These are phyloP conservation scores for Deilephila elpenor DNA, from an alignment of 2,888 invertebrate species.

Conservation along the genomic window DNA sequence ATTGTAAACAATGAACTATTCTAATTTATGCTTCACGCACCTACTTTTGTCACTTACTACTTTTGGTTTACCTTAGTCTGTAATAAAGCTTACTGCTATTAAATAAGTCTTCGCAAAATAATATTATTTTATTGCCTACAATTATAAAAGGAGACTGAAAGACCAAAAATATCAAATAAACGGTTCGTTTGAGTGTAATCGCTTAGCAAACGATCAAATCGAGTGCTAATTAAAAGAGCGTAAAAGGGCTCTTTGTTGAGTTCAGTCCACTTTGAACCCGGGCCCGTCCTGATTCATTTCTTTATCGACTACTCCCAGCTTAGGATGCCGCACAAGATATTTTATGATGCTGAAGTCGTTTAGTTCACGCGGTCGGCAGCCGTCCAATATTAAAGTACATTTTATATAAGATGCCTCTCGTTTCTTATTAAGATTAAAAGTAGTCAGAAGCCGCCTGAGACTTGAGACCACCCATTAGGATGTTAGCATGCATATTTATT, in stretches of 20 bases:
- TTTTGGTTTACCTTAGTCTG: no score
- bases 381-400: slow-evolving; percentile 8
- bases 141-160: background rate
- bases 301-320: slow-evolving; percentile 40
- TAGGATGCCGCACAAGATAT: slow-evolving; percentile 26
- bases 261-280: slow-evolving; percentile 63
- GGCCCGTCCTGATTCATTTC: slow-evolving; percentile 48
- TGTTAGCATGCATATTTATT: background rate
- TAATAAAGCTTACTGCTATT: no score
- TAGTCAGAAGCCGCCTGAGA: background rate
- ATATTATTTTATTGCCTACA: background rate
- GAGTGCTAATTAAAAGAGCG: slow-evolving; percentile 60
- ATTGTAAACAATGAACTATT: no score
- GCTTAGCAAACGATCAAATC: slow-evolving; percentile 45
- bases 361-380: slow-evolving; percentile 6
- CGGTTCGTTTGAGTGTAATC: slow-evolving; percentile 28
- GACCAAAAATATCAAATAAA: slow-evolving; percentile 21
- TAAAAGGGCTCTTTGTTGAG: slow-evolving; percentile 59
- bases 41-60: no score
- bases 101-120: background rate
- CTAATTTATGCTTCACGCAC: background rate
- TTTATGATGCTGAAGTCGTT: slow-evolving; percentile 10
- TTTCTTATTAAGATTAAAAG: slow-evolving; percentile 5
- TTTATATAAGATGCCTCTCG: background rate
- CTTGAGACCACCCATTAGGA: slow-evolving; percentile 1